A percentile compares a stretch with the other conserved stretches of the same genome.
Conservation (phyloP, 2,797 vertebrate genomes). For the Diplodus puntazzo region DNA sequence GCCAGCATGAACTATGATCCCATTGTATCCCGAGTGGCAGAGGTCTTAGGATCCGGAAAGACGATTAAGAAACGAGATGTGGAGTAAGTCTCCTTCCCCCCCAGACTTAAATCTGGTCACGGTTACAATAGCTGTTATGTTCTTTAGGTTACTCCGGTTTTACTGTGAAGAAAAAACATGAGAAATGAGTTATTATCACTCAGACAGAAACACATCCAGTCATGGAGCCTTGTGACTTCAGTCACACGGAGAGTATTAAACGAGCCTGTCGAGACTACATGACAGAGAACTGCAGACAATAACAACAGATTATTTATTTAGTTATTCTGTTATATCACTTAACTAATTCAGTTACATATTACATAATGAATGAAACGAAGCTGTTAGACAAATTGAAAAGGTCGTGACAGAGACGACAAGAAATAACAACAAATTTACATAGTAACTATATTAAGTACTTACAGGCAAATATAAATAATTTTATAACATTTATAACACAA, state of each 20-base stretch:
- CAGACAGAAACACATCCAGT: conserved; percentile 32
- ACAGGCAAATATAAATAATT: too few species aligned
- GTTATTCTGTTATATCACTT: conserved; percentile 4
- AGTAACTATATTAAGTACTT: too few species aligned
- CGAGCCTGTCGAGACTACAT: conserved; percentile 16
- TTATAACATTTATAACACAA: too few species aligned
- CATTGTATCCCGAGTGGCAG: conserved; percentile 96
- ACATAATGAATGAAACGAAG: not conserved
- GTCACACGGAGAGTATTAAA: conserved; percentile 58
- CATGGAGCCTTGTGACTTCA: conserved; percentile 50
- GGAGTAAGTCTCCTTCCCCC: conserved; percentile 90
- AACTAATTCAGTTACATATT: not conserved
- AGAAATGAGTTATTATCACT: conserved; percentile 46
- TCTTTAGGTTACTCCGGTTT: conserved; percentile 51
- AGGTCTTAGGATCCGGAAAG: conserved; percentile 95
- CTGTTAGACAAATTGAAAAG: too few species aligned
- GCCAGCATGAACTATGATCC: conserved; percentile 99
- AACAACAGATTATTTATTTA: not conserved
- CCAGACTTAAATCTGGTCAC: conserved; percentile 52
- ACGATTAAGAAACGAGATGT: conserved; percentile 96
- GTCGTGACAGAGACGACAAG: too few species aligned
- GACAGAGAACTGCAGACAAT: not conserved
- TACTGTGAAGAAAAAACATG: conserved; percentile 50
- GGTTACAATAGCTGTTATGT: conserved; percentile 59
- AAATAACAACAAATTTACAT: too few species aligned